Evolutionary conservation across 2,113 vertebrate genomes (phyloP).

Genomic region (Leptobrachium ailaonicum): DNA sequence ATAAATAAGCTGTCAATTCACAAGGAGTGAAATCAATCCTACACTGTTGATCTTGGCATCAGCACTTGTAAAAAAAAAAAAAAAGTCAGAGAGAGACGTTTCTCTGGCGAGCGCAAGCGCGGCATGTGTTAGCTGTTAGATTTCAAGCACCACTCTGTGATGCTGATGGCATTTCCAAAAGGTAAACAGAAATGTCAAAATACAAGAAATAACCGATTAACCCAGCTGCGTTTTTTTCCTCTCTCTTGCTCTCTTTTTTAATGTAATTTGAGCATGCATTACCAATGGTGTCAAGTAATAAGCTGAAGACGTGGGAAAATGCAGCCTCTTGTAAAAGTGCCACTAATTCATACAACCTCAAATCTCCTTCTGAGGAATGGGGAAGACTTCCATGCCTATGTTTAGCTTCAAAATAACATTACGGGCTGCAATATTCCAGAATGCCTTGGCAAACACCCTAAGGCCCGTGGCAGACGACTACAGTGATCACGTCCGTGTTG

Average conservation of each 20-base stretch:
- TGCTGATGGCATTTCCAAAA: constrained; percentile 68
- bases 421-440: too few species aligned
- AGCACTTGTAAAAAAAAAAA: constrained; percentile 54
- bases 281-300: constrained; percentile 57
- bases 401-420: neutral
- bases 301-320: constrained; percentile 53
- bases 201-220: constrained; percentile 73
- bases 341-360: neutral
- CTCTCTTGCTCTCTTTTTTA: neutral
- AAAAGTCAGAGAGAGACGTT: constrained; percentile 70
- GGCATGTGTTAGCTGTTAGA: constrained; percentile 79
- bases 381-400: neutral
- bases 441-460: too few species aligned
- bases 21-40: constrained; percentile 82
- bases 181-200: constrained; percentile 76
- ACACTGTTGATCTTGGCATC: constrained; percentile 78
- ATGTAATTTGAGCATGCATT: constrained; percentile 57
- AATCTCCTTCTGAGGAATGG: neutral
- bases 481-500: too few species aligned
- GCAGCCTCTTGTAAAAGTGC: constrained; percentile 3
- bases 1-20: constrained; percentile 89
- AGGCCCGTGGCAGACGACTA: too few species aligned
- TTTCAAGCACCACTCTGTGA: constrained; percentile 64
- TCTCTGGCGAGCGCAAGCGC: constrained; percentile 62
- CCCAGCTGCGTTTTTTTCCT: constrained; percentile 53